Evolutionary conservation across 2,888 invertebrate species (phyloP).

Genomic region (Macropis europaea): DNA sequence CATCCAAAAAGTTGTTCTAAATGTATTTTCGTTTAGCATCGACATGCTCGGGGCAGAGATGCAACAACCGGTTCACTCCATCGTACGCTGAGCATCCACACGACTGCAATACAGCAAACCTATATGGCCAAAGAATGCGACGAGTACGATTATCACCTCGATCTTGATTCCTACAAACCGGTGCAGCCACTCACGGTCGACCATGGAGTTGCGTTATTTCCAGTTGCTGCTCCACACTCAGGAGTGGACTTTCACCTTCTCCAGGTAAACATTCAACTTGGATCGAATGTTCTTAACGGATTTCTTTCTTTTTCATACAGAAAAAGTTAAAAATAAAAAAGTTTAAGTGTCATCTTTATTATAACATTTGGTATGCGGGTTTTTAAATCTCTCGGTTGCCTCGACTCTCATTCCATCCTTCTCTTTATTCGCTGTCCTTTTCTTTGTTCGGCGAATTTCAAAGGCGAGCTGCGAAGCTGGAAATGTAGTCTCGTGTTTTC

Average conservation of each 20-base stretch:
- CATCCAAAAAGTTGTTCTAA: too few relatives aligned
- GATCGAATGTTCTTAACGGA: too few relatives aligned
- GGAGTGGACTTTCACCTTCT: conserved; percentile 92
- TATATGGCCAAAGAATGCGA: conserved; percentile 82
- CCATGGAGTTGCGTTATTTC: conserved; percentile 94
- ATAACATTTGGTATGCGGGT: too few relatives aligned
- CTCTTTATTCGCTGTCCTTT: too few relatives aligned
- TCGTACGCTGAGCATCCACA: conserved; percentile 80
- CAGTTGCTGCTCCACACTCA: conserved; percentile 87
- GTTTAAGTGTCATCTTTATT: too few relatives aligned
- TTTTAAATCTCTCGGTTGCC: too few relatives aligned
- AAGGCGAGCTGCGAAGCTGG: too few relatives aligned
- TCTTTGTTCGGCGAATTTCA: too few relatives aligned
- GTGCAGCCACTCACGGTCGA: conserved; percentile 90
- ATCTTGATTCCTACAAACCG: conserved; percentile 88
- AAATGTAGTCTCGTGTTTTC: too few relatives aligned
- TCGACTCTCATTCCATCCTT: too few relatives aligned
- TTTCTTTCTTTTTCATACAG: too few relatives aligned
- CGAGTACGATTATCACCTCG: conserved; percentile 88
- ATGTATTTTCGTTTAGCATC: conserved; percentile 81
- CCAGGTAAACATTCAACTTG: conserved; percentile 82
- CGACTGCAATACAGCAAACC: conserved; percentile 80
- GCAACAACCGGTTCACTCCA: conserved; percentile 75
- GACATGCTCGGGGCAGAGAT: conserved; percentile 84
- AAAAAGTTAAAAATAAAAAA: too few relatives aligned